A percentile compares a stretch with the other conserved stretches of the same genome.
Conservation (phyloP, 37 sponge, comb jelly and placozoan genomes). For the Hexactinellida sp. region DNA sequence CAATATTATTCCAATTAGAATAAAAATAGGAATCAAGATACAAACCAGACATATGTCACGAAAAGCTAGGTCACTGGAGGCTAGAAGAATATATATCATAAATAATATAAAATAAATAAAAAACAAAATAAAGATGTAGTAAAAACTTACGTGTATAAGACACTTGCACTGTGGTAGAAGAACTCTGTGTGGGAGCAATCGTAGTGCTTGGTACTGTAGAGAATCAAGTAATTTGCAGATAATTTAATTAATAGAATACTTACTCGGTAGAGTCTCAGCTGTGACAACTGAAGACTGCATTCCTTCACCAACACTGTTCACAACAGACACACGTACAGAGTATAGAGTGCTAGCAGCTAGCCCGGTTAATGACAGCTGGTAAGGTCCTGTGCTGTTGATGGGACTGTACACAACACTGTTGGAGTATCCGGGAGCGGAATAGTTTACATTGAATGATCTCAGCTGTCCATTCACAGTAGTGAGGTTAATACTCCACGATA, state of each 20-base stretch:
- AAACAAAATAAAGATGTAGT: too few relatives aligned
- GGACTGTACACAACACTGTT: neutral
- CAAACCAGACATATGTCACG: neutral
- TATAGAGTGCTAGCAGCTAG: neutral
- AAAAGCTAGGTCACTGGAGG: too few relatives aligned
- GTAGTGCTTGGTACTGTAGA: too few relatives aligned
- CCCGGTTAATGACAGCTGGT: neutral
- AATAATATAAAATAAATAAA: too few relatives aligned
- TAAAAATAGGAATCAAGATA: neutral
- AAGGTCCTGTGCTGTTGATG: neutral
- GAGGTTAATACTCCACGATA: neutral
- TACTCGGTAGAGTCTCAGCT: neutral
- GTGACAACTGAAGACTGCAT: neutral
- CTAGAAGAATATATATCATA: too few relatives aligned
- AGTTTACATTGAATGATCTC: neutral
- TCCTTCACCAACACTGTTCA: neutral
- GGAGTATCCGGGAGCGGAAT: neutral
- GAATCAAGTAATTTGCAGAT: too few relatives aligned
- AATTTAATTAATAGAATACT: neutral
- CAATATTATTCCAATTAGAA: neutral
- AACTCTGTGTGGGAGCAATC: too few relatives aligned
- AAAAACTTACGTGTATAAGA: too few relatives aligned
- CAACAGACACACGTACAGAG: neutral
- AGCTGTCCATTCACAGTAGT: neutral
- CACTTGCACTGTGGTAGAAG: too few relatives aligned